These are phyloP conservation scores for Mamestra configurata DNA, from an alignment of 1,140 invertebrate genomes.

Conservation along the genomic window DNA sequence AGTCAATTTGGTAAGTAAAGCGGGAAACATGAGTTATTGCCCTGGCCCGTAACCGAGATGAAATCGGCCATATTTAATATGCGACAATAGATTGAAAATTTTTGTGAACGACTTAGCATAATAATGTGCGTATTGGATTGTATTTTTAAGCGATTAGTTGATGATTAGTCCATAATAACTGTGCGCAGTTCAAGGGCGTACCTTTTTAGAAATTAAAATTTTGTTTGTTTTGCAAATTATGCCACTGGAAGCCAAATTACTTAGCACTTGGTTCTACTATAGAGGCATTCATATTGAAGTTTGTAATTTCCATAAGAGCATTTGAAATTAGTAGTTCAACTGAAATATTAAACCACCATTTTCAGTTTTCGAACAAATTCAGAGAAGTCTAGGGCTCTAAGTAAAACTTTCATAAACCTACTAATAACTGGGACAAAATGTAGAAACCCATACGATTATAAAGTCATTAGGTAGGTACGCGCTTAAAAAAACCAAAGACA, in stretches of 20 bases:
- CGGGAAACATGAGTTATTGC: conserved; percentile 84
- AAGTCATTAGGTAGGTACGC: too few species aligned
- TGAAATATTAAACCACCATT: background rate
- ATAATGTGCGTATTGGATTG: conserved; percentile 69
- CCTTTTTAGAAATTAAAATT: conserved; percentile 50
- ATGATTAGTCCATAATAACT: conserved; percentile 69
- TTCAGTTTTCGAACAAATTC: background rate
- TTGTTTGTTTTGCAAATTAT: conserved; percentile 48
- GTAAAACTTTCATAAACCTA: too few species aligned
- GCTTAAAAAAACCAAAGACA: background rate
- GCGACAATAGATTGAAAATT: conserved; percentile 73
- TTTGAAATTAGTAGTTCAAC: background rate
- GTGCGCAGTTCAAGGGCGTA: conserved; percentile 58
- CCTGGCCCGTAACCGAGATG: conserved; percentile 77
- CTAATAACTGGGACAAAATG: too few species aligned
- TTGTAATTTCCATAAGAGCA: background rate
- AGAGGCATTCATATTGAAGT: background rate
- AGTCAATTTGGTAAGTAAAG: conserved; percentile 84
- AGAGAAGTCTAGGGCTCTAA: background rate
- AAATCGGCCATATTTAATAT: conserved; percentile 79
- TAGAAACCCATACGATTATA: too few species aligned
- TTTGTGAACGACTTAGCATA: conserved; percentile 74
- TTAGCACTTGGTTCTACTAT: conserved; percentile 1
- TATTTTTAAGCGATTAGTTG: conserved; percentile 75
- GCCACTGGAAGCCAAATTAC: background rate